These are phyloP conservation scores for Onychomys arenicola DNA, from an alignment of 2,797 vertebrate genomes.

Conservation along the genomic window DNA sequence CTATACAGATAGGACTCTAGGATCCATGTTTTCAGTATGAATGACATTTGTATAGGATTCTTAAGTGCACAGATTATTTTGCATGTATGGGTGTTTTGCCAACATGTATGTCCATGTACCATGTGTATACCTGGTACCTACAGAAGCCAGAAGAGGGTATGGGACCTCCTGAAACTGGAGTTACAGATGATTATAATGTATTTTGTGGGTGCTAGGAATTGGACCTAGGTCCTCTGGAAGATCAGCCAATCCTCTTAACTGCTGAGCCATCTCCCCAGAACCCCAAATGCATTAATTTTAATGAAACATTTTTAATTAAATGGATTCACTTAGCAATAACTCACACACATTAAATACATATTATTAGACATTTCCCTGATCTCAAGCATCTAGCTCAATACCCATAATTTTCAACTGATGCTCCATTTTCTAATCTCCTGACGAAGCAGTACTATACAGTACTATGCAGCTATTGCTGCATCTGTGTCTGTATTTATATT, in stretches of 20 bases:
- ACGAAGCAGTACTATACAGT: neutral
- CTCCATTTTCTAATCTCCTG: conserved; percentile 15
- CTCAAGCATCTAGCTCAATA: neutral
- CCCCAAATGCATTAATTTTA: conserved; percentile 33
- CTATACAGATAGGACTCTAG: conserved; percentile 2
- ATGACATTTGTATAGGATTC: conserved; percentile 8
- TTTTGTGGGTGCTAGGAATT: neutral
- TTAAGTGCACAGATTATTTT: conserved; percentile 24
- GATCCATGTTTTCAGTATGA: conserved; percentile 38
- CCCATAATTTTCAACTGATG: neutral
- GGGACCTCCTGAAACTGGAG: neutral
- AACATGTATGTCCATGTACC: neutral
- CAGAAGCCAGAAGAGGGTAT: neutral
- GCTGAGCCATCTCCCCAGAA: neutral
- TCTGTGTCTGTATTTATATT: neutral
- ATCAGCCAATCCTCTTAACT: neutral
- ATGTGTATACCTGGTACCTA: neutral
- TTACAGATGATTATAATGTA: neutral
- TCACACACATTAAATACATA: neutral
- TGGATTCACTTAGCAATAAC: conserved; percentile 10
- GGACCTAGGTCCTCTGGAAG: neutral
- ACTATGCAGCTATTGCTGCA: neutral
- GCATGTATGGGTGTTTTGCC: neutral
- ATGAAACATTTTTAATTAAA: conserved; percentile 31
- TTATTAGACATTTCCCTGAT: conserved; percentile 22